A percentile compares a stretch with the other conserved stretches of the same genome.
These are phyloP conservation scores for Meloidogyne hapla DNA, from an alignment of 1,140 invertebrate species.

Conservation along the genomic window DNA sequence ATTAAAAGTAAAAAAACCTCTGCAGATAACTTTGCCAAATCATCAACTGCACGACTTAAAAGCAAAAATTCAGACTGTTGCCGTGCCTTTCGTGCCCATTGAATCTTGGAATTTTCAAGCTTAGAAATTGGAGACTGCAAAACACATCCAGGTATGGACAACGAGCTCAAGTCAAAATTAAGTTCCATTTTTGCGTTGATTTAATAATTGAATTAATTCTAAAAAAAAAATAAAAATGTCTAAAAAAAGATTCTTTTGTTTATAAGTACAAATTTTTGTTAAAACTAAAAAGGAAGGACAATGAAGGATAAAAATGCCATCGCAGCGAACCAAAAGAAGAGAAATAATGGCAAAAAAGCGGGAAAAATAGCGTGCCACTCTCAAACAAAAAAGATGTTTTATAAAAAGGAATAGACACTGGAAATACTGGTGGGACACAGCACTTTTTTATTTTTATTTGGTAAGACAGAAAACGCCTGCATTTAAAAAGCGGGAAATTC, in stretches of 20 bases:
- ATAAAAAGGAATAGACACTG: background rate
- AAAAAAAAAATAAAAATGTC: background rate
- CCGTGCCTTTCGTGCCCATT: background rate
- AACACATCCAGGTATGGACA: background rate
- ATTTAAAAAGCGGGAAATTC: background rate
- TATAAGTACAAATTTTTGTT: background rate
- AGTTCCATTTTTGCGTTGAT: constrained; percentile 50
- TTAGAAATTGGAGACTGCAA: background rate
- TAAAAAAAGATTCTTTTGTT: no score
- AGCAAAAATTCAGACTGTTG: background rate
- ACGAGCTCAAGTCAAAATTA: background rate
- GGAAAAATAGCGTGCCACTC: background rate
- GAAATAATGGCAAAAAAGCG: background rate
- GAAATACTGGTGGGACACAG: background rate
- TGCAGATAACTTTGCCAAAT: constrained; percentile 16
- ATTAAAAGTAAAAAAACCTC: background rate
- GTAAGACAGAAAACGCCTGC: background rate
- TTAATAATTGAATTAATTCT: constrained; percentile 42
- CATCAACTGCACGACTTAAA: constrained; percentile 12
- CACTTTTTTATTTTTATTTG: background rate
- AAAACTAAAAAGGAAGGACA: background rate
- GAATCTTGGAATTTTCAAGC: background rate
- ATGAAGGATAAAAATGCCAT: background rate
- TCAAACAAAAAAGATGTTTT: background rate
- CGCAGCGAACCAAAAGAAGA: background rate